These are phyloP conservation scores for Meloe dianella DNA, from an alignment of 2,888 invertebrate genomes.

Conservation along the genomic window DNA sequence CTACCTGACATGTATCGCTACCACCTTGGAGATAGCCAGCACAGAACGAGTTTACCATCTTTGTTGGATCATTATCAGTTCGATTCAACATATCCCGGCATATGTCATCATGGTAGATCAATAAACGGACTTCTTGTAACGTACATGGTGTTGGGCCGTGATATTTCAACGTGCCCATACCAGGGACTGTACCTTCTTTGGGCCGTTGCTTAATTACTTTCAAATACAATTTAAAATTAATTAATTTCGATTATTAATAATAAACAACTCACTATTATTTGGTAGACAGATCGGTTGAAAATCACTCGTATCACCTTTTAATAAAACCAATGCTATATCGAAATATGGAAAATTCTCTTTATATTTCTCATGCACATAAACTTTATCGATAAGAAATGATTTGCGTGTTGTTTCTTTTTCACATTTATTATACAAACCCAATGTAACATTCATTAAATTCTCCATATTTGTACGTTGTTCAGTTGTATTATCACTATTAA, in stretches of 20 bases:
- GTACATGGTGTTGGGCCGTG: conserved; percentile 52
- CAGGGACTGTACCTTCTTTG: conserved; percentile 52
- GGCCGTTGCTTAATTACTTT: conserved; percentile 40
- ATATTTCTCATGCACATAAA: conserved; percentile 54
- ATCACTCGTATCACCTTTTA: conserved; percentile 44
- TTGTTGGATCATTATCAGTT: conserved; percentile 46
- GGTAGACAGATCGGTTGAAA: conserved; percentile 55
- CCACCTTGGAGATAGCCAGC: conserved; percentile 64
- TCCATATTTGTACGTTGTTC: background rate
- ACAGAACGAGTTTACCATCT: conserved; percentile 59
- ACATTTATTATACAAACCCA: conserved; percentile 55
- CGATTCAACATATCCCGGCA: conserved; percentile 51
- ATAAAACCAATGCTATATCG: conserved; percentile 53
- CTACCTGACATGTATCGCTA: conserved; percentile 71
- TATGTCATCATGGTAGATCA: conserved; percentile 49
- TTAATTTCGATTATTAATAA: no score
- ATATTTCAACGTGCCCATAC: conserved; percentile 51
- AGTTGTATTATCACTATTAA: background rate
- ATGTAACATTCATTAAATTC: conserved; percentile 36
- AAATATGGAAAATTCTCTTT: conserved; percentile 50
- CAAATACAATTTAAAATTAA: no score
- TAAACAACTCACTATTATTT: conserved; percentile 44
- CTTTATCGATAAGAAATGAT: conserved; percentile 47
- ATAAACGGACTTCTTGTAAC: conserved; percentile 53
- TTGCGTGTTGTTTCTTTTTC: conserved; percentile 46